A percentile compares a stretch with the other conserved stretches of the same genome.
phyloP scores from a whole-genome alignment of 2,797 vertebrate genomes.

The Oryzias sinensis region DNA sequence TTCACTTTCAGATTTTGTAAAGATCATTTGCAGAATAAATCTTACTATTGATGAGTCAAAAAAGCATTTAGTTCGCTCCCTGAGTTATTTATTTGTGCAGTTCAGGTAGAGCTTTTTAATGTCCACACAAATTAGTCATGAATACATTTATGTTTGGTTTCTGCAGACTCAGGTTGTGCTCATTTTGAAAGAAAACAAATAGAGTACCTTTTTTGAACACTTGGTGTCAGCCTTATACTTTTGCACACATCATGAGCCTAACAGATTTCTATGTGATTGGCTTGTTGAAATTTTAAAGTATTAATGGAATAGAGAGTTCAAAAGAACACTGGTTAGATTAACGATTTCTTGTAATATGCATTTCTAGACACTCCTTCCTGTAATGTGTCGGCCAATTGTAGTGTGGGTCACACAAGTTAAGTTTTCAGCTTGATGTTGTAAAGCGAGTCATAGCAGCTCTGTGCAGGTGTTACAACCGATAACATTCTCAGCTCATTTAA shows the following conservation, averaged over 20 bases:
- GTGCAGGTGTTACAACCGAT: constrained; percentile 56
- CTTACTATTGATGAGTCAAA: too few species aligned
- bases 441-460: constrained; percentile 33
- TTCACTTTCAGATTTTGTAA: too few species aligned
- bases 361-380: constrained; percentile 14
- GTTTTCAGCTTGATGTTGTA: constrained; percentile 44
- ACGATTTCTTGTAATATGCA: constrained; percentile 20
- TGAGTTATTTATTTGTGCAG: too few species aligned
- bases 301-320: constrained; percentile 14
- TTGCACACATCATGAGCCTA: too few species aligned
- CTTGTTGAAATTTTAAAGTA: constrained; percentile 12
- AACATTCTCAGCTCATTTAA: constrained; percentile 65
- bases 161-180: not conserved
- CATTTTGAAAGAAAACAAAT: not conserved
- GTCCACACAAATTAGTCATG: too few species aligned
- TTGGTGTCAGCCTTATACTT: constrained; percentile 44
- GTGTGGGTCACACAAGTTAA: constrained; percentile 22
- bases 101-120: too few species aligned
- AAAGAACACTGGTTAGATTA: constrained; percentile 16
- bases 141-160: too few species aligned
- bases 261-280: constrained; percentile 2
- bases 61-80: too few species aligned
- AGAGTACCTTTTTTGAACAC: constrained; percentile 17
- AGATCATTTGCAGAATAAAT: too few species aligned
- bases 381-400: not conserved